Evolutionary conservation across 1,140 invertebrate genomes (phyloP).

Genomic region (Cherax quadricarinatus): DNA sequence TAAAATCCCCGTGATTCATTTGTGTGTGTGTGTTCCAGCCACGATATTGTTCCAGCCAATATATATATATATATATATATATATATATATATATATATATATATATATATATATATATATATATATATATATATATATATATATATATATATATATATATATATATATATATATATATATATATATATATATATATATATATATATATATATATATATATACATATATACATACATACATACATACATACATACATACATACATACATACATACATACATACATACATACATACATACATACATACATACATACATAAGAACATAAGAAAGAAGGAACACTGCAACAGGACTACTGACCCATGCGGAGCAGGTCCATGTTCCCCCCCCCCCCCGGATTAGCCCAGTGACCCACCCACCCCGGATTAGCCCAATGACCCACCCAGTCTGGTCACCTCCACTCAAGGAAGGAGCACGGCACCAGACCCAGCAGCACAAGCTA

Average conservation of each 20-base stretch:
- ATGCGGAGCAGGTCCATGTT: too few relatives aligned
- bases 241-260: conserved; percentile 24
- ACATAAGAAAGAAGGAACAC: too few relatives aligned
- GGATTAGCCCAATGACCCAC: too few relatives aligned
- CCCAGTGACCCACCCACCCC: too few relatives aligned
- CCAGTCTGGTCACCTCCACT: too few relatives aligned
- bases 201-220: conserved; percentile 27
- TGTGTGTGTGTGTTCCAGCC: too few relatives aligned
- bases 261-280: conserved; percentile 37
- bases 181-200: conserved; percentile 22
- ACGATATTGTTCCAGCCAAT: too few relatives aligned
- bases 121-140: conserved; percentile 53
- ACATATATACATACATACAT: background rate
- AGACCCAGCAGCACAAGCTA: too few relatives aligned
- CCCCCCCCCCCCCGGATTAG: too few relatives aligned
- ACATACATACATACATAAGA: conserved; percentile 40
- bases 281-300: conserved; percentile 49
- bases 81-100: conserved; percentile 31
- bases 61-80: background rate
- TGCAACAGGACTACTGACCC: too few relatives aligned
- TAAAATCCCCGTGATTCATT: too few relatives aligned
- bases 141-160: conserved; percentile 55
- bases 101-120: conserved; percentile 43
- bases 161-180: background rate
- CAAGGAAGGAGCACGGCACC: too few relatives aligned